Percentiles rank a stretch among this genome's conserved stretches.
phyloP scores from a whole-genome alignment of 2,888 invertebrate species.

The Coremacera marginata region DNA sequence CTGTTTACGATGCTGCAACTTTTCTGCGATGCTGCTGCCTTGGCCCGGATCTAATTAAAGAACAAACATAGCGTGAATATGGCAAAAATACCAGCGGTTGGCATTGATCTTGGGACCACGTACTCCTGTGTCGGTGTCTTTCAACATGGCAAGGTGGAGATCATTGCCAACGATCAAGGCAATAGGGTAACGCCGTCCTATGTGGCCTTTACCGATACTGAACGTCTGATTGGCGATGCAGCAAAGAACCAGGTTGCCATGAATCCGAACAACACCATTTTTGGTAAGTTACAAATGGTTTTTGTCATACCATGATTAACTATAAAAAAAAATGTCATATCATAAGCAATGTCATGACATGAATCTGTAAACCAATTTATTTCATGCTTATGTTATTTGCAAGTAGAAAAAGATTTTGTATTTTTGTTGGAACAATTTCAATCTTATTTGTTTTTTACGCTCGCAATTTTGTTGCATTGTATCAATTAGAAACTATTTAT shows the following conservation, averaged over 20 bases:
- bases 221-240: constrained; percentile 87
- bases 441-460: no score
- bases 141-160: constrained; percentile 88
- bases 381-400: no score
- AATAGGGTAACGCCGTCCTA: constrained; percentile 83
- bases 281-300: constrained; percentile 78
- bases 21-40: background rate
- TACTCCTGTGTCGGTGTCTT: constrained; percentile 95
- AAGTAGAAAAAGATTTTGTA: no score
- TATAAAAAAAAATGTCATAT: no score
- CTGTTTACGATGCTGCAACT: background rate
- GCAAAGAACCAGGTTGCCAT: constrained; percentile 90
- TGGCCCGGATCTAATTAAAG: constrained; percentile 56
- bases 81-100: constrained; percentile 69
- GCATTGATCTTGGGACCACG: constrained; percentile 89
- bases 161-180: constrained; percentile 87
- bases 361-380: no score
- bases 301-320: no score
- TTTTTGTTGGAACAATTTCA: no score
- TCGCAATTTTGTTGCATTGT: no score
- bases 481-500: no score
- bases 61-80: constrained; percentile 49
- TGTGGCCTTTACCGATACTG: constrained; percentile 89
- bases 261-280: constrained; percentile 92
- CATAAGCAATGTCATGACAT: no score